Evolutionary conservation across 2,113 vertebrate species (phyloP).

Genomic region (Peromyscus polionotus): DNA sequence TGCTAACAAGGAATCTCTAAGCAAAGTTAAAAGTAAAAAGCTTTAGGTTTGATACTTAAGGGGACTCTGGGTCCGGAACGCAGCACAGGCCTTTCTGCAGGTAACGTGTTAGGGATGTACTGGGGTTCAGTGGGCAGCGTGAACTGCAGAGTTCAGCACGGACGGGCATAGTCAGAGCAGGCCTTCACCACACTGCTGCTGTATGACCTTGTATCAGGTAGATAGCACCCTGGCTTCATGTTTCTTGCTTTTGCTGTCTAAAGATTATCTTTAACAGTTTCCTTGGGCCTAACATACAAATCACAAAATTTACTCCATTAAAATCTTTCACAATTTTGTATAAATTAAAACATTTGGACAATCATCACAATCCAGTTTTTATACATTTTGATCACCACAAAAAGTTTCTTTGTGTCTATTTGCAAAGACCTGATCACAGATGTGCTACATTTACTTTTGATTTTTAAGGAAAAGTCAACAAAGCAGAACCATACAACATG

Average conservation of each 20-base stretch:
- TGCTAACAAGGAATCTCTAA: conserved; percentile 97
- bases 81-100: background rate
- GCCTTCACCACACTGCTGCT: background rate
- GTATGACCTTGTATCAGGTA: background rate
- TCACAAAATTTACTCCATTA: conserved; percentile 32
- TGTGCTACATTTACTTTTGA: background rate
- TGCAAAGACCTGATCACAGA: background rate
- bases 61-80: background rate
- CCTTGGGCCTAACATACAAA: background rate
- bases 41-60: conserved; percentile 39
- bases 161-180: background rate
- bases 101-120: background rate
- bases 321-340: conserved; percentile 28
- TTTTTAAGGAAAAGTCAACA: background rate
- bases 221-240: background rate
- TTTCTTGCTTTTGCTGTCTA: background rate
- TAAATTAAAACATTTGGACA: background rate
- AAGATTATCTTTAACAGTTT: background rate
- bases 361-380: conserved; percentile 22
- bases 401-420: background rate
- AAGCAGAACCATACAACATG: background rate
- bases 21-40: conserved; percentile 21
- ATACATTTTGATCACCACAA: background rate
- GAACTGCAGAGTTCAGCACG: background rate
- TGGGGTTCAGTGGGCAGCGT: background rate